A percentile compares a stretch with the other conserved stretches of the same genome.
Conservation (phyloP, 1,140 invertebrate genomes). For the Rhizoglyphus robini region DNA sequence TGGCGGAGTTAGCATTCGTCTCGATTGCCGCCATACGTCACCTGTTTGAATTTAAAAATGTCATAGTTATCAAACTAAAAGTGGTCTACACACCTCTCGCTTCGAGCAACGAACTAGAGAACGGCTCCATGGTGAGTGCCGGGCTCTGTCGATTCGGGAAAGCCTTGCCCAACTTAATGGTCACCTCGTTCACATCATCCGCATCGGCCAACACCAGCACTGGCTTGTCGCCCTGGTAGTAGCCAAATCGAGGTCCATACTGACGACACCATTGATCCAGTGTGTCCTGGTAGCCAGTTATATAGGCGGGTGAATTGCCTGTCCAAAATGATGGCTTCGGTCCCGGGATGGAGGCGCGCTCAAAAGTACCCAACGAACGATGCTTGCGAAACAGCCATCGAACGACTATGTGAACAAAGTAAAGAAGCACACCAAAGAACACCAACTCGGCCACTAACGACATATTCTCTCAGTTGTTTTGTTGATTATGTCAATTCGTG, state of each 20-base stretch:
- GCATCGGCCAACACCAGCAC: constrained; percentile 32
- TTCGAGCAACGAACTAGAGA: constrained; percentile 29
- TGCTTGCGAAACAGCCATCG: background rate
- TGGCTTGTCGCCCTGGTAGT: constrained; percentile 31
- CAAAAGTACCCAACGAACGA: background rate
- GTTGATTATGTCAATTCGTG: too few species aligned
- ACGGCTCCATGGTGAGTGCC: constrained; percentile 29
- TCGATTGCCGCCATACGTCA: constrained; percentile 17
- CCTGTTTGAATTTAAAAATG: background rate
- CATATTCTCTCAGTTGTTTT: too few species aligned
- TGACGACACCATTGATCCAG: constrained; percentile 30
- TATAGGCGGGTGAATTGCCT: background rate
- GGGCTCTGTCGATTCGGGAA: constrained; percentile 29
- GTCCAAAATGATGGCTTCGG: background rate
- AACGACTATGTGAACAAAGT: background rate
- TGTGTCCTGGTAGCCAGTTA: constrained; percentile 18
- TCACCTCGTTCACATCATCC: constrained; percentile 29
- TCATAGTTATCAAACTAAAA: constrained; percentile 1
- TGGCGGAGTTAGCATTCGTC: background rate
- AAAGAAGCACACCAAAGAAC: too few species aligned
- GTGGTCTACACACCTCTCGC: constrained; percentile 27
- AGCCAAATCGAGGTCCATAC: constrained; percentile 34
- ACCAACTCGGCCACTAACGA: too few species aligned
- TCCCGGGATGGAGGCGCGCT: background rate
- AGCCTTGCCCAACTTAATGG: constrained; percentile 19